Evolutionary conservation across 2,888 invertebrate species (phyloP), one percentile per base, ranked within the genome.

Genomic region (Oxyteleia sp.): DNA sequence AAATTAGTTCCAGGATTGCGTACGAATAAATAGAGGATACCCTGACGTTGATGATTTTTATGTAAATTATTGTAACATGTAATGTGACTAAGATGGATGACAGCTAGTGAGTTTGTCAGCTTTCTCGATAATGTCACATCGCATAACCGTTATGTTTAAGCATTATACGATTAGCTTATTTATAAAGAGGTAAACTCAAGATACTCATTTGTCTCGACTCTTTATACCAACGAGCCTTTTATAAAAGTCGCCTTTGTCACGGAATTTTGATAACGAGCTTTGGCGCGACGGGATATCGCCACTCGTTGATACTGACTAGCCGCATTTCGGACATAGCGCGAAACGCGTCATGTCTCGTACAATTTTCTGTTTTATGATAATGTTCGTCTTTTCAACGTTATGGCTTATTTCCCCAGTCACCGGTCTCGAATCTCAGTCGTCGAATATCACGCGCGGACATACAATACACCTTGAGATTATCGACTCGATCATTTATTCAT

Each of bases 211-310:
- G 57, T 80, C 18, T 10, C 26, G 18, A 32, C 53, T 76, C 68
- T 81, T 89, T 88, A 88, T 88, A 86, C 85, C 76, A 83, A 68
- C 80, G 78, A 68, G 82, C 75, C 82, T 84, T 85, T 61, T 68
- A 68, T 64, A 63, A 84, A 79, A 72, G 78, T 88, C 86, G 88
- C 88, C 87, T 89, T 90, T 91, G 90, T 91, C 89, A 90, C 88
- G 91, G 92, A 92, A 92, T 92, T 91, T 91, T 91, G 91, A 91
- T 91, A 91, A 92, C 92, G 91, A 90, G 89, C 87, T 84, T 78
- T 84, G 84, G 86, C 92, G 76, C 91, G 86, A 85, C 89, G 90
- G 91, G 91, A 86, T 76, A 86, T 89, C 90, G 85, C 69, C 84
- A 63, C 66, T 84, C 84, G 85, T 86, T 85, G 87, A 86, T 82